Percentiles rank a stretch among this genome's conserved stretches.
Conservation (phyloP, 2,113 vertebrate species). For the Protobothrops flavoviridis region DNA sequence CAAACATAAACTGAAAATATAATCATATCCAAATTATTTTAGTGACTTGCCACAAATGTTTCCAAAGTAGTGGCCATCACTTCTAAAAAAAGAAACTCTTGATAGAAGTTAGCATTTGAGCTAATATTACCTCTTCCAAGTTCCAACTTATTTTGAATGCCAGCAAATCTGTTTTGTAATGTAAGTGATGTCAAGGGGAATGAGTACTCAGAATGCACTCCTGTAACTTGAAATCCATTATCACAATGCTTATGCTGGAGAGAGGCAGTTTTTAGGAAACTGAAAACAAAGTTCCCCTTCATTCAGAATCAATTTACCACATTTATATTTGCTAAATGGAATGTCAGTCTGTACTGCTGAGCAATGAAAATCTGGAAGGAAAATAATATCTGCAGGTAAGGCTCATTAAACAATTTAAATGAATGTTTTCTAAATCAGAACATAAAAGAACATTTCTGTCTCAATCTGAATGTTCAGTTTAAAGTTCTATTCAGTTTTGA, state of each 20-base stretch:
- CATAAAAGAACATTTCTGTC: not conserved
- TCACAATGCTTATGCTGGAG: too few relatives aligned
- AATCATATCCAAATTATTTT: not conserved
- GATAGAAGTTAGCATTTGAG: not conserved
- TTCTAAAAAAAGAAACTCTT: not conserved
- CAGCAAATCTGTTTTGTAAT: not conserved
- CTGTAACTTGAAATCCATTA: not conserved
- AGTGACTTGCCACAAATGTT: not conserved
- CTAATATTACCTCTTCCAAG: too few relatives aligned
- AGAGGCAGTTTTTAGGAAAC: not conserved
- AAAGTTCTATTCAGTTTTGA: not conserved
- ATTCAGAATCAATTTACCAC: not conserved
- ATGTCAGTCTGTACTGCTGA: not conserved
- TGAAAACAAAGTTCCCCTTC: not conserved
- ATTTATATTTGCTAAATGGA: not conserved
- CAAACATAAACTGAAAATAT: not conserved
- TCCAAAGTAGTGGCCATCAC: not conserved
- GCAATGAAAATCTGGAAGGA: not conserved
- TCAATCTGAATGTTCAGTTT: not conserved
- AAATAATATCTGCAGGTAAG: not conserved
- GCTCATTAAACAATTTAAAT: not conserved
- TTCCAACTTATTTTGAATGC: not conserved
- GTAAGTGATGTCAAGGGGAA: not conserved
- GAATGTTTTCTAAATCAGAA: not conserved
- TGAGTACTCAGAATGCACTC: not conserved